phyloP scores from a whole-genome alignment of 2,113 vertebrate species.

The Zootoca vivipara region DNA sequence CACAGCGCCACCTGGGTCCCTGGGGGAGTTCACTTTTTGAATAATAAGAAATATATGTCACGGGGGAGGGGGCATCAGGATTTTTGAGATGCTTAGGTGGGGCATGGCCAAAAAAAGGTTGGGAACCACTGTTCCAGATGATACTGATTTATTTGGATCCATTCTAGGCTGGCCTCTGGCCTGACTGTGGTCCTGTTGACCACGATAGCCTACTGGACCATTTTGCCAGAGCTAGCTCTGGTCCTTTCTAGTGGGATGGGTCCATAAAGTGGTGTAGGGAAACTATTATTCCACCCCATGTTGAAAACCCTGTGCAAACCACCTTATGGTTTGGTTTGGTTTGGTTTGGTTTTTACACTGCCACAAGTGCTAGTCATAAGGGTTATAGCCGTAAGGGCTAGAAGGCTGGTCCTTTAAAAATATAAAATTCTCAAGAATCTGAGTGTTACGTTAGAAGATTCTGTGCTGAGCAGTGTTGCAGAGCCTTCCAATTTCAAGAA shows the following conservation, averaged over 20 bases:
- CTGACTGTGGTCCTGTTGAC: not conserved
- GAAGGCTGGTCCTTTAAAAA: not conserved
- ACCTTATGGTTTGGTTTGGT: not conserved
- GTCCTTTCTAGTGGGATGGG: no score
- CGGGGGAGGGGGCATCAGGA: no score
- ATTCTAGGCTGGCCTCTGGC: not conserved
- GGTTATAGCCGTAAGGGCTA: not conserved
- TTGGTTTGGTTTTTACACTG: not conserved
- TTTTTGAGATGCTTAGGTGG: no score
- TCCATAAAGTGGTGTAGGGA: no score
- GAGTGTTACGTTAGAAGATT: not conserved
- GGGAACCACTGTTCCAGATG: not conserved
- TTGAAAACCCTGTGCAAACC: not conserved
- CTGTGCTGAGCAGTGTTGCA: not conserved
- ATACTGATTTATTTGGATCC: not conserved
- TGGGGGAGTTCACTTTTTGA: no score
- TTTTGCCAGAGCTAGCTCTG: not conserved
- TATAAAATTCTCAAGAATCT: not conserved
- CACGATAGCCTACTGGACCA: not conserved
- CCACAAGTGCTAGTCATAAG: no score
- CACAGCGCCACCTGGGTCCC: no score
- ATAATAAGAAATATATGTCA: no score
- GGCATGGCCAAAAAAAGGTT: no score
- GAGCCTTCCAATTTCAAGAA: not conserved
- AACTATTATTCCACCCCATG: no score